Conservation (phyloP, 1,140 invertebrate genomes). For the Neodiprion virginianus region DNA sequence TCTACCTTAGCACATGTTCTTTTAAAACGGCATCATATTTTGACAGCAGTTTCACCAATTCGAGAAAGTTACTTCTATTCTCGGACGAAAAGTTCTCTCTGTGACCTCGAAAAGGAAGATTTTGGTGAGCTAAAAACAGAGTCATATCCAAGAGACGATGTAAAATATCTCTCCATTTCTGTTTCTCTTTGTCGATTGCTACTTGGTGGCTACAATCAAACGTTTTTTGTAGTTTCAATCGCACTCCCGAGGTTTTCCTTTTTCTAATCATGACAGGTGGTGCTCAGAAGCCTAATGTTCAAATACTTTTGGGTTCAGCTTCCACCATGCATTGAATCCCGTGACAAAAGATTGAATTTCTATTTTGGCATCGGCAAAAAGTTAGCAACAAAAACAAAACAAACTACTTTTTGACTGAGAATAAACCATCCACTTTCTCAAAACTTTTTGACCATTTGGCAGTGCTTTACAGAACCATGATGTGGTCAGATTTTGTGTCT, state of each 20-base stretch:
- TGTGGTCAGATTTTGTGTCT: too few relatives aligned
- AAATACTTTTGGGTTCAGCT: constrained; percentile 12
- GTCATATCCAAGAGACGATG: too few relatives aligned
- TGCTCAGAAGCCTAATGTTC: constrained; percentile 13
- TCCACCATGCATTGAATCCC: constrained; percentile 21
- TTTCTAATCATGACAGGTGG: not conserved
- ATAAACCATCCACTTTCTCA: constrained; percentile 21
- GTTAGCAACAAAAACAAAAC: constrained; percentile 21
- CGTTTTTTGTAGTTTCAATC: constrained; percentile 21
- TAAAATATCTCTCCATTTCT: too few relatives aligned
- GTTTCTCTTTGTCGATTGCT: too few relatives aligned
- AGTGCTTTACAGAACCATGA: not conserved
- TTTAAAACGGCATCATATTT: too few relatives aligned
- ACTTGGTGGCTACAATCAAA: too few relatives aligned
- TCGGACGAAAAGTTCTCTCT: too few relatives aligned
- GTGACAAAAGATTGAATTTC: not conserved
- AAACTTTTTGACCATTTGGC: constrained; percentile 21
- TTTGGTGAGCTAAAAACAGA: too few relatives aligned
- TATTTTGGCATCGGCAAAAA: constrained; percentile 10
- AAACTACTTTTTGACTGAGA: constrained; percentile 17
- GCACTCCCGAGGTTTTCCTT: constrained; percentile 22
- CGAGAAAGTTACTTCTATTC: too few relatives aligned
- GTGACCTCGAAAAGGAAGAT: too few relatives aligned
- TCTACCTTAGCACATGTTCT: too few relatives aligned
- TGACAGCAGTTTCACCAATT: too few relatives aligned